Evolutionary conservation across 2,888 invertebrate genomes (phyloP).

Genomic region (Coleophora deauratella): DNA sequence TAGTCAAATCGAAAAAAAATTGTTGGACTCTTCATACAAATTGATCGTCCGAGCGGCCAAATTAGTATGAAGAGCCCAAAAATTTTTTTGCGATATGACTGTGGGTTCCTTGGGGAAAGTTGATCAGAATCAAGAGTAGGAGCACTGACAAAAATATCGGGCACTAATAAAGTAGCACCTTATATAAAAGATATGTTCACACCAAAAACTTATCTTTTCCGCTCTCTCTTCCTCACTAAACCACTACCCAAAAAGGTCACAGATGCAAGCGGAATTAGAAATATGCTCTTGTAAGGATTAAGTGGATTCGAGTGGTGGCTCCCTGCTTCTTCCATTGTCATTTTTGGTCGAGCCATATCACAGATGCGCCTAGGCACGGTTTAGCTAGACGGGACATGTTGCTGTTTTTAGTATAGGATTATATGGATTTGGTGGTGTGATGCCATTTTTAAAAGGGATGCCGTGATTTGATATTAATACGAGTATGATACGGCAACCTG

Average conservation of each 20-base stretch:
- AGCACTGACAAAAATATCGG: too few species aligned
- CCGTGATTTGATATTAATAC: too few species aligned
- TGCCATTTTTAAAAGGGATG: constrained; percentile 9
- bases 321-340: constrained; percentile 15
- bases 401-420: constrained; percentile 19
- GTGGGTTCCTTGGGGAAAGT: too few species aligned
- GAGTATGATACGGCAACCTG: too few species aligned
- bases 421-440: constrained; percentile 13
- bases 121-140: too few species aligned
- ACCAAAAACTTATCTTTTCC: background rate
- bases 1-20: too few species aligned
- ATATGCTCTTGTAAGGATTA: constrained; percentile 17
- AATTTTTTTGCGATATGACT: too few species aligned
- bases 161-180: too few species aligned
- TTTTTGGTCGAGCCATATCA: constrained; percentile 15
- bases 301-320: constrained; percentile 18
- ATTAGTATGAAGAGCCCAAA: too few species aligned
- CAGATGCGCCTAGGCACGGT: constrained; percentile 13
- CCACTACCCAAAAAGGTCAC: constrained; percentile 12
- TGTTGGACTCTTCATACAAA: too few species aligned
- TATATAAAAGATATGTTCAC: too few species aligned
- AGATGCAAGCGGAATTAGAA: constrained; percentile 21
- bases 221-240: constrained; percentile 3
- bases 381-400: constrained; percentile 3
- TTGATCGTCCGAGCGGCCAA: too few species aligned